Evolutionary conservation across 2,888 invertebrate species (phyloP), one percentile per base, ranked within the genome.

Genomic region (Yponomeuta malinellus): DNA sequence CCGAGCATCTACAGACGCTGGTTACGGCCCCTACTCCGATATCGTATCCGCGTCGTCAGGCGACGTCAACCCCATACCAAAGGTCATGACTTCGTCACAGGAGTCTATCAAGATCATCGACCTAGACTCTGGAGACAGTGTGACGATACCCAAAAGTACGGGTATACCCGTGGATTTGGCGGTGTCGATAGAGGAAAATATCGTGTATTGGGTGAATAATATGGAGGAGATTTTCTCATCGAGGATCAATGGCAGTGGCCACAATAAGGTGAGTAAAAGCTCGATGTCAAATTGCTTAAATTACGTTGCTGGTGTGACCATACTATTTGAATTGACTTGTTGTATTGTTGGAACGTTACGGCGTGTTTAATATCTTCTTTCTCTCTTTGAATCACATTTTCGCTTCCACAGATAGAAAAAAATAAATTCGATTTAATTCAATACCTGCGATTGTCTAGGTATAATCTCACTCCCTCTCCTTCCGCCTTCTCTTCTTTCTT

Each of bases 161-260:
- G 94, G 94, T 9, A 94, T 94, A 71, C 95, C 96, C 0, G 92
- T 95, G 10, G 95, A 96, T 78, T 93, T 97, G 72, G 93, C 94
- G 10, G 94, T 94, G 73, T 90, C 95, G 63, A 94, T 95, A 3
- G 94, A 94, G 76, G 97, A 97, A 78, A 94, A 95, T 71, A 93
- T 95, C 33, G 90, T 97, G 6, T 96, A 96, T 77, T 98, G 97
- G 97, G 94, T 97, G 15, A 96, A 97, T 78, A 95, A 96, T 77
- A 93, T 95, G 80, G 94, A 95, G 73, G 95, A 96, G 82, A 85
- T 96, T 73, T 94, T 95, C 75, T 93, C 93, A 37, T 94, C 94
- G 1, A 90, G 93, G 74, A 88, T 94, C 43, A 92, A 93, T 71
- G 94, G 93, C 15, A 88, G 87, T 76, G 91, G 92, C 2, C 89